These are phyloP conservation scores for Microcebus tavaratra DNA, from an alignment of 2,113 vertebrate genomes.

Conservation along the genomic window DNA sequence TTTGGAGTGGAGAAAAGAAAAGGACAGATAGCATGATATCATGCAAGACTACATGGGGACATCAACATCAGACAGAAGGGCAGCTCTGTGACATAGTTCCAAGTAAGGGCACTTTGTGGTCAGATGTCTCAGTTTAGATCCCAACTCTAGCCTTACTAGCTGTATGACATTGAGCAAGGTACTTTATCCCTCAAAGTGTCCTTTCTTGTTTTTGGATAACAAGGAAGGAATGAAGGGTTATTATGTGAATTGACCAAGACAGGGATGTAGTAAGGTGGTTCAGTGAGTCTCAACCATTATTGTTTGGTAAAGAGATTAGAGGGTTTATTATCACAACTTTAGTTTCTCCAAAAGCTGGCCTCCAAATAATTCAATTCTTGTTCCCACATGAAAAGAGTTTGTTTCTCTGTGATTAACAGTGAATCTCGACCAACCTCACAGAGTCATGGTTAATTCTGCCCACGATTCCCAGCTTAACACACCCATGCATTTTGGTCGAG, in stretches of 20 bases:
- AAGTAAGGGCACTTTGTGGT: background rate
- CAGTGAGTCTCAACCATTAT: background rate
- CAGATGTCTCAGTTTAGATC: background rate
- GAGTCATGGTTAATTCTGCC: background rate
- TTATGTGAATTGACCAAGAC: background rate
- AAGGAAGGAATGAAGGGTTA: background rate
- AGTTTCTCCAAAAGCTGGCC: background rate
- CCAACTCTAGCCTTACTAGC: background rate
- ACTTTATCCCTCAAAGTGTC: background rate
- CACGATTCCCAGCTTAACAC: background rate
- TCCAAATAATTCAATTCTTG: slow-evolving; percentile 30
- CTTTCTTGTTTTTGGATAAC: background rate
- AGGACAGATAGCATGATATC: background rate
- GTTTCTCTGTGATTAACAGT: background rate
- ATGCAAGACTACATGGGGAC: background rate
- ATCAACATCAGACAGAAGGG: background rate
- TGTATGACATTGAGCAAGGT: background rate
- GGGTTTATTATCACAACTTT: background rate
- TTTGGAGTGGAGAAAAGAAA: background rate
- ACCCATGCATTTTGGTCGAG: background rate
- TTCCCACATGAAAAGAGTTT: slow-evolving; percentile 40
- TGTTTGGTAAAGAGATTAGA: background rate
- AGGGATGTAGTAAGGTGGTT: background rate
- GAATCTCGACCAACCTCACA: background rate
- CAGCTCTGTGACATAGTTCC: background rate